Evolutionary conservation across 2,888 invertebrate species (phyloP).

Genomic region (Drosophila heteroneura): DNA sequence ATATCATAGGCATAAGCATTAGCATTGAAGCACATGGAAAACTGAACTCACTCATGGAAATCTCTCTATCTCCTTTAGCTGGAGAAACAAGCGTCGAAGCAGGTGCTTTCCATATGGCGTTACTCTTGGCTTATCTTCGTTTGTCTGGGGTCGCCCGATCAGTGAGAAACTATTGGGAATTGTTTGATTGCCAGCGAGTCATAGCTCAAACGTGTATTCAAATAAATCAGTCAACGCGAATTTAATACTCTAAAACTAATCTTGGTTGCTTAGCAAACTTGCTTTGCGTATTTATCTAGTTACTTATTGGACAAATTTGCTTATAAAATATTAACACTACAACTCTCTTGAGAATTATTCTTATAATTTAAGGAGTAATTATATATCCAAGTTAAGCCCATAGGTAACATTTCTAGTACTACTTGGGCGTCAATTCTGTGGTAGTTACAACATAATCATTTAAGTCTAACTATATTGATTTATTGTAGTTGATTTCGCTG

Average conservation of each 20-base stretch:
- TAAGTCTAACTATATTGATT: not conserved
- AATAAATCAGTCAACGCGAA: conserved; percentile 39
- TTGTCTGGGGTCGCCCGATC: conserved; percentile 11
- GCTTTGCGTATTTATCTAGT: not conserved
- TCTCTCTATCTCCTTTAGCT: not conserved
- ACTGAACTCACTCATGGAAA: conserved; percentile 14
- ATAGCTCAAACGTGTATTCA: conserved; percentile 51
- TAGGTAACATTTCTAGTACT: not conserved
- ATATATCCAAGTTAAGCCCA: not conserved
- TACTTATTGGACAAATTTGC: not conserved
- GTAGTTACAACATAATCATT: not conserved
- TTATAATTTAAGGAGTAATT: not conserved
- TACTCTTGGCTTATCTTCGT: conserved; percentile 11
- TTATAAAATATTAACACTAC: not conserved
- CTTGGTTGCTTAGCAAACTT: not conserved
- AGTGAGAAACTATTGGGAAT: conserved; percentile 44
- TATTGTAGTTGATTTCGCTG: conserved; percentile 12
- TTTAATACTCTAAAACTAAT: conserved; percentile 9
- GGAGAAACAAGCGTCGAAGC: conserved; percentile 3
- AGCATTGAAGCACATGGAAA: conserved; percentile 8
- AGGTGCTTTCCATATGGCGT: conserved; percentile 37
- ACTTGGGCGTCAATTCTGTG: not conserved
- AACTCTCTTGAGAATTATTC: not conserved
- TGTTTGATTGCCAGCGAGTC: conserved; percentile 46
- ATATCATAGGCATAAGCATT: not conserved